Base-by-base conservation (phyloP, 2,888 invertebrate genomes). In the Cantharis rustica region DNA sequence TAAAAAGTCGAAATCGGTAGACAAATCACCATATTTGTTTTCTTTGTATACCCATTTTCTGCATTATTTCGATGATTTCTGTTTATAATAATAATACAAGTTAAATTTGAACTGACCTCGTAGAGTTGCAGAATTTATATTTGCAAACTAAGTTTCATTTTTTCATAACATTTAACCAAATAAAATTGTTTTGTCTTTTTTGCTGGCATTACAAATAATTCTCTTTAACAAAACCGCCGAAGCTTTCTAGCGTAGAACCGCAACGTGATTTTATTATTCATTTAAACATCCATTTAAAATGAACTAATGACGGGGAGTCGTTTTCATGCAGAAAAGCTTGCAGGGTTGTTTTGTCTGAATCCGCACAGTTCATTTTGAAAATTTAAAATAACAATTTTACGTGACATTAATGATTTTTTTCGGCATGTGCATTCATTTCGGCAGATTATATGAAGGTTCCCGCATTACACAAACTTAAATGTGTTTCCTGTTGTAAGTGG, bases 401-500 rank as follows among this genome's bases (percentile, higher is more conserved):
- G 71, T 68, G 71, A 71, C 75, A 71, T 75, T 71, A 62, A 75
- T 77, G 68, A 75, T 77, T 72, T 77, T 64, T 74, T 72, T 70
- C 73, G 61, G 68, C 73, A 68, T 74, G 69, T 73, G 72, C 61
- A 69, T 73, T 63, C 27, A 69, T 73, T 63, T 27, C 16, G 64
- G 72, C 17, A 26, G 73, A 76, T 73, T 76, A 76, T 69, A 76
- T 71, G 73, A 61, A 27, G 72, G 76, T 47, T 73, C 73, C 77
- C 74, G 74, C 72, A 77, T 77, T 71, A 72, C 70, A 71, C 71
- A 74, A 74, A 76, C 74, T 77, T 70, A 71, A 73, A 77, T 77
- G 74, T 72, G 73, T 74, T 77, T 77, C 77, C 77, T 77, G 77
- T 74, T 73, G 66, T 74, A 77, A 77, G 74, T 74, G 74, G 77